Conservation (phyloP, 2,113 vertebrate genomes). For the Panthera tigris region DNA sequence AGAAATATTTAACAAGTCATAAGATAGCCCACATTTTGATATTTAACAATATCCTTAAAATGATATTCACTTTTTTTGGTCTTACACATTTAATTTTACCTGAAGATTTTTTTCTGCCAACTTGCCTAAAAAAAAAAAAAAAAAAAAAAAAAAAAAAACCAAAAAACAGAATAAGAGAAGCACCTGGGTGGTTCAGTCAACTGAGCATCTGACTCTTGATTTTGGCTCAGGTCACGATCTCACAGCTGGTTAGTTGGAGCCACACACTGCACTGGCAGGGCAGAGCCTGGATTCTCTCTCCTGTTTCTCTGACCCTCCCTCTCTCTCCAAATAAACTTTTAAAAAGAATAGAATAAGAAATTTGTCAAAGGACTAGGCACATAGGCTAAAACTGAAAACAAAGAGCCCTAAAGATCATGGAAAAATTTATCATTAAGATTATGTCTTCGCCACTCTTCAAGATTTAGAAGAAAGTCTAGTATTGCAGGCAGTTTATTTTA, state of each 20-base stretch:
- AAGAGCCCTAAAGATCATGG: not conserved
- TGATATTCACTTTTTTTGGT: not conserved
- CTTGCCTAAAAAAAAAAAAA: not conserved
- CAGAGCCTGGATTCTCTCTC: no score
- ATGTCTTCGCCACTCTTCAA: not conserved
- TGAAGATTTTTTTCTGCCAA: not conserved
- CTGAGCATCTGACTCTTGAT: no score
- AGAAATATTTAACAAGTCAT: not conserved
- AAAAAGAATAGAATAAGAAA: not conserved
- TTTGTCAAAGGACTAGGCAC: not conserved
- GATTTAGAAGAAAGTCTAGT: not conserved
- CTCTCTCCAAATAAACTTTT: no score
- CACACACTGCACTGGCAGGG: no score
- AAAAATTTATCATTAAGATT: not conserved
- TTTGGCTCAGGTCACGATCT: no score
- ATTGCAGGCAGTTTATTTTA: slow-evolving; percentile 12
- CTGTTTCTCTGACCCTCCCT: no score
- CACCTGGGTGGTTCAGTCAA: no score
- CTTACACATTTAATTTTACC: slow-evolving; percentile 15
- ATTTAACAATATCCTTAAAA: slow-evolving; percentile 22
- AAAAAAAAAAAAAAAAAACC: not conserved
- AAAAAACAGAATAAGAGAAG: no score
- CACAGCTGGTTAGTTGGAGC: no score
- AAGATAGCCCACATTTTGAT: not conserved
- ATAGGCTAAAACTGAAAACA: slow-evolving; percentile 6